Base-by-base conservation (phyloP, 1,140 invertebrate genomes). In the Mercenaria mercenaria region DNA sequence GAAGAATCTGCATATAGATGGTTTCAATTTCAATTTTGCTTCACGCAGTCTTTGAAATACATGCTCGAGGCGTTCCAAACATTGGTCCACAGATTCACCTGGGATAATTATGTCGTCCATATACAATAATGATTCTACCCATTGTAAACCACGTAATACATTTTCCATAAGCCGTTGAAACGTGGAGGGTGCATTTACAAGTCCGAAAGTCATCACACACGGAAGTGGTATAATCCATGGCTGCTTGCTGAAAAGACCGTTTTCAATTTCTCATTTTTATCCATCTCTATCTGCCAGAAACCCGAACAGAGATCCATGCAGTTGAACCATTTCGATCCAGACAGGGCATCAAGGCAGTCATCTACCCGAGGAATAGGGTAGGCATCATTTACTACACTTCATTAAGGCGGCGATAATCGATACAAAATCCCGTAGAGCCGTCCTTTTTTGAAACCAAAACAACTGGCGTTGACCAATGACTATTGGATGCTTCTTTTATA, bases 361-460 rank as follows among this genome's bases (percentile, higher is more conserved):
- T 59, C 56, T 59, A n/a, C 56, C 4, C 67, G 34, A 3, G 67
- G 67, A 23, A 39, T 50, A 6, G 76, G 43, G 37, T 52, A 56
- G 15, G 34, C 74, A 56, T 83, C 88, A 34, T 89, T 89, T 0
- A 52, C 34, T 6, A 39, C 72, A 83, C 79, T 8, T 83, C 80
- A 61, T 83, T 83, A 26, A 89, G 37, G 34, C 80, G 79, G 13
- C 56, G 47, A 81, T 88, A 88, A 43, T 88, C 86, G 11, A 88
- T 29, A 32, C 86, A 81, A 67, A 80, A 72, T 20, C 79, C 4
- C 20, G 61, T 82, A 11, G 64, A 76, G n/a, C 37, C 82, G 32
- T 90, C 88, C n/a, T 86, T 82, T 23, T 84, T 83, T 47, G 34
- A 18, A 13, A 89, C 88, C 20, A 26, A 34, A 26, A 64, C 39